phyloP scores from a whole-genome alignment of 2,888 invertebrate species.

The Drosophila mimica region DNA sequence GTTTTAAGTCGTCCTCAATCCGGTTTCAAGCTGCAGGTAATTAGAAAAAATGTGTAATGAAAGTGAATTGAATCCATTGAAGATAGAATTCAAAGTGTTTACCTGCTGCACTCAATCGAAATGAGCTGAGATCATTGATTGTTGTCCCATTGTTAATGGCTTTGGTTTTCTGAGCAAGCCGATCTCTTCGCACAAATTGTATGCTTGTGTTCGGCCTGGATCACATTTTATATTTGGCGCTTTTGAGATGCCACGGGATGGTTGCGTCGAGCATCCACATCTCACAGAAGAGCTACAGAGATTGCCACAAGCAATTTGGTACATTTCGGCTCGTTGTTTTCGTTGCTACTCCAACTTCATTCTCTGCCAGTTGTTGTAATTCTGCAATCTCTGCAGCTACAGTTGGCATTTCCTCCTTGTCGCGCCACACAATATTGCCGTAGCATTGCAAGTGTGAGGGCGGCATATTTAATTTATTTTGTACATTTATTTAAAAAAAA shows the following conservation, averaged over 20 bases:
- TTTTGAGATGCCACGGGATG: not conserved
- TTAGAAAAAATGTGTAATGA: not conserved
- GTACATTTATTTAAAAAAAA: not conserved
- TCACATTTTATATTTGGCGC: not conserved
- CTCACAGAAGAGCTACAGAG: not conserved
- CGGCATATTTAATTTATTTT: not conserved
- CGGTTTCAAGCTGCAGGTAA: not conserved
- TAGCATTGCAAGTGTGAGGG: conserved; percentile 15
- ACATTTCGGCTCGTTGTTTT: not conserved
- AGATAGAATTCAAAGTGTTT: not conserved
- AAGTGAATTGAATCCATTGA: not conserved
- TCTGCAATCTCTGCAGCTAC: not conserved
- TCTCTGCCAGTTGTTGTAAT: not conserved
- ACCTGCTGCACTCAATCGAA: not conserved
- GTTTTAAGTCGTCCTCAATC: not conserved
- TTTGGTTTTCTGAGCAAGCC: not conserved
- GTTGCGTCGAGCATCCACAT: too few species aligned
- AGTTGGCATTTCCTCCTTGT: not conserved
- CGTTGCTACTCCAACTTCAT: not conserved
- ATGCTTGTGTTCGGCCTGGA: not conserved
- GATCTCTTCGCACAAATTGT: not conserved
- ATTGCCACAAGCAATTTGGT: not conserved
- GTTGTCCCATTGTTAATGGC: not conserved
- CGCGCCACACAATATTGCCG: conserved; percentile 34
- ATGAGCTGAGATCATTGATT: not conserved